phyloP scores from a whole-genome alignment of 2,113 vertebrate species.

The Bettongia penicillata region DNA sequence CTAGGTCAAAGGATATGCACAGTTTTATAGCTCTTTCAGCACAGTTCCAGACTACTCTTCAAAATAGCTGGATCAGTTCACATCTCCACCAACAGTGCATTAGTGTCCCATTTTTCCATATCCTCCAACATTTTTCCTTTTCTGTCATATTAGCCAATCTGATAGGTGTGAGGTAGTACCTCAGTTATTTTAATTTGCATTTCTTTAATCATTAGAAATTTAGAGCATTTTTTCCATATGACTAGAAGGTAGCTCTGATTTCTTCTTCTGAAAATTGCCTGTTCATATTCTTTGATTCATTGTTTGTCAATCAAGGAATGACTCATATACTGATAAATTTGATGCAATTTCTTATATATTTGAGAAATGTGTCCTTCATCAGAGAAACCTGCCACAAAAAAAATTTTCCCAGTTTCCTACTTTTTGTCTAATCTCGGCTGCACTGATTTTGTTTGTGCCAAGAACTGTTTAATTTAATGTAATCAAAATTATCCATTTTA shows the following conservation, averaged over 20 bases:
- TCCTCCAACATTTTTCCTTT: background rate
- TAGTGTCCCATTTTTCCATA: background rate
- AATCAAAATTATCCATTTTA: background rate
- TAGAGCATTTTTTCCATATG: background rate
- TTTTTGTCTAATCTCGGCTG: background rate
- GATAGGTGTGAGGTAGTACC: background rate
- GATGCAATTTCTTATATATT: background rate
- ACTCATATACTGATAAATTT: background rate
- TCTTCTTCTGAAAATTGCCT: background rate
- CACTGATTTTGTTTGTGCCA: background rate
- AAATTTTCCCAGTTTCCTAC: background rate
- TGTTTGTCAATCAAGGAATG: background rate
- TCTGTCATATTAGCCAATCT: background rate
- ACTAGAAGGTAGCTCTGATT: background rate
- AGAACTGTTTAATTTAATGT: background rate
- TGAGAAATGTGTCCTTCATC: background rate
- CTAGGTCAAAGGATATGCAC: background rate
- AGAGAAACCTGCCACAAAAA: background rate
- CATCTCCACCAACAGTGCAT: background rate
- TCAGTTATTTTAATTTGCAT: background rate
- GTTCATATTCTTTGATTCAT: background rate
- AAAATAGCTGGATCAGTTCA: background rate
- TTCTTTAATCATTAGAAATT: background rate
- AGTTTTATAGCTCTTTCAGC: background rate
- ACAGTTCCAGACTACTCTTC: background rate